phyloP scores from a whole-genome alignment of 2,888 invertebrate species.

The Anoplius nigerrimus region DNA sequence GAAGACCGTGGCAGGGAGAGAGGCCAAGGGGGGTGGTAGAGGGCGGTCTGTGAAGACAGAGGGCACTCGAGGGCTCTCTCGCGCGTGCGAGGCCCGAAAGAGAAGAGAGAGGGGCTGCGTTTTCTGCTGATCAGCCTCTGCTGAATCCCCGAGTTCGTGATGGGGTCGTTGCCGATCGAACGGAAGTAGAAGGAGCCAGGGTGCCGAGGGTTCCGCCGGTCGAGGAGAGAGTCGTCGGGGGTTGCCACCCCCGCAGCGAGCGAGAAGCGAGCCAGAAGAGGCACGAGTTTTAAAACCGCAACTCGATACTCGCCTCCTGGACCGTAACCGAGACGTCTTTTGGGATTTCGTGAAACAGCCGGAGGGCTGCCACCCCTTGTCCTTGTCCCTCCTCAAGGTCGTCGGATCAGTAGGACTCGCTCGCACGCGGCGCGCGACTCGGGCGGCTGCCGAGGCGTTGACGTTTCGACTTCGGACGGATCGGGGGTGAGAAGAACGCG shows the following conservation, averaged over 20 bases:
- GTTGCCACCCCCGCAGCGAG: too few species aligned
- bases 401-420: neutral
- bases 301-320: conserved; percentile 69
- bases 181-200: conserved; percentile 40
- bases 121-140: conserved; percentile 72
- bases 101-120: conserved; percentile 52
- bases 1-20: too few species aligned
- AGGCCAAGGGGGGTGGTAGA: neutral
- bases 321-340: conserved; percentile 59
- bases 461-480: neutral
- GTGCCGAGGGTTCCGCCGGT: conserved; percentile 33
- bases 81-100: conserved; percentile 53
- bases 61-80: conserved; percentile 28
- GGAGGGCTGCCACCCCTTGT: conserved; percentile 39
- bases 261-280: conserved; percentile 52
- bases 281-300: conserved; percentile 72
- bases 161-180: conserved; percentile 53
- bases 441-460: too few species aligned
- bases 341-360: conserved; percentile 57
- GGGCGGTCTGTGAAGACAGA: conserved; percentile 1
- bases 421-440: neutral
- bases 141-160: conserved; percentile 64
- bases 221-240: conserved; percentile 45
- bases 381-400: neutral
- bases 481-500: too few species aligned